Percentiles rank a stretch among this genome's conserved stretches.
Conservation (phyloP, 2,113 vertebrate species). For the Carassius auratus region DNA sequence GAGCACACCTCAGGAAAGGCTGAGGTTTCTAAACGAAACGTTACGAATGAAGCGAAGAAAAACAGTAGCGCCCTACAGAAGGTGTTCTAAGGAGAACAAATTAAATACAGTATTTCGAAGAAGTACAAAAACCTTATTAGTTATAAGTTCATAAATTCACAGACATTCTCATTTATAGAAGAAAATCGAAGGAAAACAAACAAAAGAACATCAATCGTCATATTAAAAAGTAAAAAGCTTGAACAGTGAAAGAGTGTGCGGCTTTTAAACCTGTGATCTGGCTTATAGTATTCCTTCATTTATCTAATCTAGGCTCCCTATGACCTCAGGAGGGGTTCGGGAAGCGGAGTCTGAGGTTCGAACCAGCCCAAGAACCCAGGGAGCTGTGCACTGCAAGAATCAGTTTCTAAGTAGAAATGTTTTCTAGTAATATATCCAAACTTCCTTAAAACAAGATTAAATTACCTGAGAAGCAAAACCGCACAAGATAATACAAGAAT, state of each 20-base stretch:
- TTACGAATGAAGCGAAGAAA: constrained; percentile 51
- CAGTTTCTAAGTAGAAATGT: neutral
- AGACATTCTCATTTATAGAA: constrained; percentile 57
- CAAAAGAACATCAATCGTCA: constrained; percentile 60
- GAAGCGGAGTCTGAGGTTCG: constrained; percentile 24
- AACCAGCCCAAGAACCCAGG: constrained; percentile 17
- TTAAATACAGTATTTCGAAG: constrained; percentile 53
- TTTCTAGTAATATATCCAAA: neutral
- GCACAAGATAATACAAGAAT: neutral
- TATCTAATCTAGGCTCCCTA: constrained; percentile 20
- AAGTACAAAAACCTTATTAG: constrained; percentile 44
- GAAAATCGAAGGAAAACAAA: constrained; percentile 43
- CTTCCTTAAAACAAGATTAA: neutral
- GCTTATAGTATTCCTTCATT: constrained; percentile 52
- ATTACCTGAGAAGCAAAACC: neutral
- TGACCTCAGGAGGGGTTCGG: neutral
- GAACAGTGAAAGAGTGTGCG: constrained; percentile 45
- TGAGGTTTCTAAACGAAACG: constrained; percentile 73
- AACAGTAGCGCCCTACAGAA: constrained; percentile 56
- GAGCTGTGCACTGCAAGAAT: constrained; percentile 13
- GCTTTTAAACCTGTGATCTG: constrained; percentile 34
- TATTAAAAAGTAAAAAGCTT: constrained; percentile 48
- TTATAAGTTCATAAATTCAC: constrained; percentile 62
- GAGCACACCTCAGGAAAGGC: constrained; percentile 83
- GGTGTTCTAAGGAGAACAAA: constrained; percentile 50